These are phyloP conservation scores for Drosophila mulleri DNA, from an alignment of 2,888 invertebrate genomes.

Conservation along the genomic window DNA sequence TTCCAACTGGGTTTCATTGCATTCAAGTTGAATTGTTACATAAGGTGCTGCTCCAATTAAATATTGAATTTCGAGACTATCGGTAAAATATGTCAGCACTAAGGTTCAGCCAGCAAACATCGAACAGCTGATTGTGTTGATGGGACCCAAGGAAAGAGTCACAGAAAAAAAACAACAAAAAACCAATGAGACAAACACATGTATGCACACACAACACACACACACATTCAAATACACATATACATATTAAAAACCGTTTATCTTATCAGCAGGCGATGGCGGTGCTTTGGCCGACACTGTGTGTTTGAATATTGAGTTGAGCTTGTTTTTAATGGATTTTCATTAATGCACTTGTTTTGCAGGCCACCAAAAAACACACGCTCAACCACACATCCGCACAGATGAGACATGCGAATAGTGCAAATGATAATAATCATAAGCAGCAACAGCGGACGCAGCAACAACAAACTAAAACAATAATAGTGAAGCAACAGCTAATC, in stretches of 20 bases:
- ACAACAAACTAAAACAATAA: conserved; percentile 46
- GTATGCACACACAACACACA: neutral
- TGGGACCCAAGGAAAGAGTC: conserved; percentile 9
- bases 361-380: conserved; percentile 32
- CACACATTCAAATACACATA: neutral
- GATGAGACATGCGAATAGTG: conserved; percentile 77
- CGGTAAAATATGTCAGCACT: conserved; percentile 38
- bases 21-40: conserved; percentile 10
- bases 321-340: conserved; percentile 31
- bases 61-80: conserved; percentile 23
- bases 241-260: conserved; percentile 39
- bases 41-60: conserved; percentile 7
- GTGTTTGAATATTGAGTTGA: conserved; percentile 48
- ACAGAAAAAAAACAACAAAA: conserved; percentile 18
- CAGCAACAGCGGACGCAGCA: conserved; percentile 51
- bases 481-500: conserved; percentile 50
- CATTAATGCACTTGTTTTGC: conserved; percentile 38
- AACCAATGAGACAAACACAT: conserved; percentile 8
- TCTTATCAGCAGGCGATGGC: conserved; percentile 58
- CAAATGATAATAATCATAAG: conserved; percentile 59
- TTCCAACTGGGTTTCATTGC: conserved; percentile 1
- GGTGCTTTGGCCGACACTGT: conserved; percentile 35
- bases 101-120: conserved; percentile 47
- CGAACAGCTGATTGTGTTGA: conserved; percentile 49
- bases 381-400: conserved; percentile 35